These are phyloP conservation scores for Rhagonycha lutea DNA, from an alignment of 2,888 invertebrate genomes.

Conservation along the genomic window DNA sequence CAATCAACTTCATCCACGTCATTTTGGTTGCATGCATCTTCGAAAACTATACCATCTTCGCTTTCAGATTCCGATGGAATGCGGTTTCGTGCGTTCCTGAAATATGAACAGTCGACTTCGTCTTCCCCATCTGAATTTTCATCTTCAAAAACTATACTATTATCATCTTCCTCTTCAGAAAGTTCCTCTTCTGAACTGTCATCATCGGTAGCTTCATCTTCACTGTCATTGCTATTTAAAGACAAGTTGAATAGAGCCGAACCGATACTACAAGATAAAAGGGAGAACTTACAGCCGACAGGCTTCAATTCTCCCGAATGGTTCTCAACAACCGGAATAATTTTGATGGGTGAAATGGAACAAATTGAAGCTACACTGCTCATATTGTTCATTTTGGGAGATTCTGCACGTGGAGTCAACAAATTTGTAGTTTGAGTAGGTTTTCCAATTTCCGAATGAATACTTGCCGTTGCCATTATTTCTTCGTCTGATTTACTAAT, in stretches of 20 bases:
- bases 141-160: constrained; percentile 50
- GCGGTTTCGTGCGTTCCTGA: not conserved
- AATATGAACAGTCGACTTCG: not conserved
- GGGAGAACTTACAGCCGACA: not conserved
- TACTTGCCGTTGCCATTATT: not conserved
- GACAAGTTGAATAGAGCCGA: not conserved
- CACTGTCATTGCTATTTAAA: not conserved
- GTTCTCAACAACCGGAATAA: not conserved
- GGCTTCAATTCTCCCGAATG: not conserved
- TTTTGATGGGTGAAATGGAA: not conserved
- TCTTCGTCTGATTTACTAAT: not conserved
- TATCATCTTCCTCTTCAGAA: constrained; percentile 63
- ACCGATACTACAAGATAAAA: not conserved
- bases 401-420: not conserved
- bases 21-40: not conserved
- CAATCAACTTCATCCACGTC: not conserved
- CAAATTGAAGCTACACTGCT: not conserved
- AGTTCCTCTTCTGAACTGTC: not conserved
- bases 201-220: not conserved
- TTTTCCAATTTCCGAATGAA: not conserved
- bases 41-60: not conserved
- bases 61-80: not conserved
- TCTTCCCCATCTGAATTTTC: constrained; percentile 15
- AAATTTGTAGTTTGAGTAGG: not conserved
- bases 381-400: not conserved